Evolutionary conservation across 2,888 invertebrate genomes (phyloP), one percentile per base, ranked within the genome.

Genomic region (Sturmia bella): DNA sequence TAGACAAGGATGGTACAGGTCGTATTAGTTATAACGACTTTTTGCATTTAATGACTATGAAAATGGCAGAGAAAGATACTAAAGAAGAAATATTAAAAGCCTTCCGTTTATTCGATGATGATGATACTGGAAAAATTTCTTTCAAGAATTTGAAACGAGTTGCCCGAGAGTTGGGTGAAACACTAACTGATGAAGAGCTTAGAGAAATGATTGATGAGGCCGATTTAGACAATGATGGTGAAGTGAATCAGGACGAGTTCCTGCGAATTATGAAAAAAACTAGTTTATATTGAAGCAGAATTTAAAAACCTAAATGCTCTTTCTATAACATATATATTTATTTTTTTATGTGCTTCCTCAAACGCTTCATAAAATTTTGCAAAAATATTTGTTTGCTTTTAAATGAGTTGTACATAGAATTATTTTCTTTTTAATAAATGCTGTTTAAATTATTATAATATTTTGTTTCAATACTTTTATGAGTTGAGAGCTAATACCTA

Each of bases 181-280:
- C 96, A 87, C 92, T 99, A 69, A 97, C 97, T n/a, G 99, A 99
- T 91, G 98, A 99, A 89, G 99, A 99, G 90, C 91, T 99, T 50
- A 94, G 96, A 88, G 98, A 98, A 92, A 99, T 99, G 99, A 98
- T 99, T 81, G 96, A 97, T 87, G 99, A 99, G 91, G 99, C 99
- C 4, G 99, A 99, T 90, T 92, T 96, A 87, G 98, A 99, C 92
- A 97, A 97, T 0, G 98, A 99, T 91, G 98, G 98, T 1, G 97
- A 97, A 92, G 97, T 99, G 80, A 98, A 96, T 87, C 96, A 98
- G 90, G 96, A 97, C 70, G 99, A 99, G 90, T 99, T 99, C 90
- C 91, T 98, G 72, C 93, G 96, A 86, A 97, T 99, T 78, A 99
- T 99, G 98, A 98, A 98, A 90, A 99, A 99, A 91, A 98, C 99